Percentiles rank a stretch among this genome's conserved stretches.
These are phyloP conservation scores for Ciconia stormi DNA, from an alignment of 2,113 vertebrate genomes.

Conservation along the genomic window DNA sequence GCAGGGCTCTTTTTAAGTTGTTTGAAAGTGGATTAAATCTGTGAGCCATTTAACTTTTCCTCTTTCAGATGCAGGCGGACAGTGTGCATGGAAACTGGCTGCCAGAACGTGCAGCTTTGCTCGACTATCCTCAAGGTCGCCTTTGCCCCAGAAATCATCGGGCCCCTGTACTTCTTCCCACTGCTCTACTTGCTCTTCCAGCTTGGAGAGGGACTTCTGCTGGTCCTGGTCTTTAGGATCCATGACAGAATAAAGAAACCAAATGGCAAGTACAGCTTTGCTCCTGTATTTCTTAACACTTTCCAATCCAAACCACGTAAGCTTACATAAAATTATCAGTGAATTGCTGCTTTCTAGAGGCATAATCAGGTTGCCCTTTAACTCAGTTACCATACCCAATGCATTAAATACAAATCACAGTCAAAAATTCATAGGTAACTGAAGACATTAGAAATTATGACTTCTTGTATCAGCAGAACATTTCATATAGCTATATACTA, in stretches of 20 bases:
- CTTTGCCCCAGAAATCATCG: slow-evolving; percentile 76
- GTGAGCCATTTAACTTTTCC: not conserved
- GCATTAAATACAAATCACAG: not conserved
- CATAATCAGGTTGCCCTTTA: not conserved
- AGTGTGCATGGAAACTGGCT: slow-evolving; percentile 84
- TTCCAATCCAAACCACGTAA: not conserved
- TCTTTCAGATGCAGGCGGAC: slow-evolving; percentile 74
- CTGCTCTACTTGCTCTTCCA: slow-evolving; percentile 82
- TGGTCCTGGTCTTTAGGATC: slow-evolving; percentile 73
- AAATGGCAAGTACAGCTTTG: slow-evolving; percentile 10
- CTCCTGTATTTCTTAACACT: not conserved
- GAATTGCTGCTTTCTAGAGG: not conserved
- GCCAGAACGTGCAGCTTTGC: slow-evolving; percentile 86
- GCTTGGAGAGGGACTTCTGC: slow-evolving; percentile 77
- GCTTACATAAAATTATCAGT: fast-evolving
- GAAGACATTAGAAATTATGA: not conserved
- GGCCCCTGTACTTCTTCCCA: slow-evolving; percentile 84
- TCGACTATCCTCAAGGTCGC: slow-evolving; percentile 78
- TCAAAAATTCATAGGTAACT: not conserved
- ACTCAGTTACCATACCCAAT: not conserved
- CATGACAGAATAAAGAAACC: slow-evolving; percentile 67
- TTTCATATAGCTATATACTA: not conserved
- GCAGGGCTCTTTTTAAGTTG: not conserved
- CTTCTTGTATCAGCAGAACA: not conserved
- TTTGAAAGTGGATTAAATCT: not conserved